These are phyloP conservation scores for Drosophila prolongata DNA, from an alignment of 2,888 invertebrate species.

Conservation along the genomic window DNA sequence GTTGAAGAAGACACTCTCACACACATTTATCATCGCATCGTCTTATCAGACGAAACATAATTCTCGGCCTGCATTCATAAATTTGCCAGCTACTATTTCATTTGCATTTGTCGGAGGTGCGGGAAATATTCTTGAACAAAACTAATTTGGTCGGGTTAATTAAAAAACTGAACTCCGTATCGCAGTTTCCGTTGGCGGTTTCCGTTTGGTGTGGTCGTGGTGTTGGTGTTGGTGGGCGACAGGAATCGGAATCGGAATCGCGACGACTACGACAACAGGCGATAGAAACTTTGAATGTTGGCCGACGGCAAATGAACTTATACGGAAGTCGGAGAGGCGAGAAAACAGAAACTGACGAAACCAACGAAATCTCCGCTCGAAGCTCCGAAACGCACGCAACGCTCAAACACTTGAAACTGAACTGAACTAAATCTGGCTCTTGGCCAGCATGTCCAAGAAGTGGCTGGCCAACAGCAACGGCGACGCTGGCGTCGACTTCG, in stretches of 20 bases:
- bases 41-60: constrained; percentile 78
- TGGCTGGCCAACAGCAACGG: constrained; percentile 75
- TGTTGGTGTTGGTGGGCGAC: constrained; percentile 50
- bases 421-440: constrained; percentile 82
- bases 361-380: constrained; percentile 63
- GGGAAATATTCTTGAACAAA: constrained; percentile 73
- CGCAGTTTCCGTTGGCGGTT: constrained; percentile 62
- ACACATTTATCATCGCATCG: constrained; percentile 73
- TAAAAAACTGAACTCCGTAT: constrained; percentile 66
- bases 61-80: constrained; percentile 68
- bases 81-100: constrained; percentile 64
- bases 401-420: constrained; percentile 83
- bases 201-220: constrained; percentile 29
- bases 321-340: constrained; percentile 71
- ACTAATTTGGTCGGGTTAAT: constrained; percentile 61
- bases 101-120: constrained; percentile 49
- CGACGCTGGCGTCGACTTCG: constrained; percentile 35
- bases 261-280: constrained; percentile 40
- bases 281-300: constrained; percentile 47
- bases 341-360: constrained; percentile 47
- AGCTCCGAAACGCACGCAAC: constrained; percentile 82
- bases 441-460: constrained; percentile 83
- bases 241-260: constrained; percentile 52
- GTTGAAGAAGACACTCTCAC: constrained; percentile 68
- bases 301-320: constrained; percentile 68